phyloP scores from a whole-genome alignment of 2,797 vertebrate genomes.

The Somateria mollissima region DNA sequence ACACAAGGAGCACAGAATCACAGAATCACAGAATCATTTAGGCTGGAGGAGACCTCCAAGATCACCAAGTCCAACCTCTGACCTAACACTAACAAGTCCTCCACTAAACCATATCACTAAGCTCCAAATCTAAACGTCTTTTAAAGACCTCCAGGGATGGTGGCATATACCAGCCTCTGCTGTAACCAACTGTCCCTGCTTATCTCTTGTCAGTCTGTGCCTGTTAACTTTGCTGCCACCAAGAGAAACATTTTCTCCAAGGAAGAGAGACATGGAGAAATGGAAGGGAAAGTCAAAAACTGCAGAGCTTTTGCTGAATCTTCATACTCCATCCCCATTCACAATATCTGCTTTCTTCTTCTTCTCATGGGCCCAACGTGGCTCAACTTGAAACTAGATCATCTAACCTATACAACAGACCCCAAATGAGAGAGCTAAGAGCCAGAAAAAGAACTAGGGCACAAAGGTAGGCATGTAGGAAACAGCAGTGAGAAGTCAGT shows the following conservation, averaged over 20 bases:
- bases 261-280: neutral
- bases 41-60: too few relatives aligned
- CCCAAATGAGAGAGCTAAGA: neutral
- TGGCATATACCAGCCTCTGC: neutral
- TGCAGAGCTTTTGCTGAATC: neutral
- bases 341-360: neutral
- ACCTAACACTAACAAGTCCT: too few relatives aligned
- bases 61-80: too few relatives aligned
- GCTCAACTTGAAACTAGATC: neutral
- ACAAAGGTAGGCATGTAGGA: neutral
- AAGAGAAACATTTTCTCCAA: neutral
- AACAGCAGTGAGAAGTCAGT: neutral
- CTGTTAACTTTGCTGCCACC: neutral
- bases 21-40: too few relatives aligned
- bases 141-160: too few relatives aligned
- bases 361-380: accelerated
- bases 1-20: neutral
- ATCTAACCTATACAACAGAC: neutral
- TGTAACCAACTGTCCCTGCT: neutral
- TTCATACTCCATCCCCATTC: neutral
- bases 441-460: neutral
- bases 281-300: neutral
- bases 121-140: too few relatives aligned
- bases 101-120: too few relatives aligned
- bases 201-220: neutral